phyloP scores from a whole-genome alignment of 1,140 invertebrate species.

The Anoplophora glabripennis region DNA sequence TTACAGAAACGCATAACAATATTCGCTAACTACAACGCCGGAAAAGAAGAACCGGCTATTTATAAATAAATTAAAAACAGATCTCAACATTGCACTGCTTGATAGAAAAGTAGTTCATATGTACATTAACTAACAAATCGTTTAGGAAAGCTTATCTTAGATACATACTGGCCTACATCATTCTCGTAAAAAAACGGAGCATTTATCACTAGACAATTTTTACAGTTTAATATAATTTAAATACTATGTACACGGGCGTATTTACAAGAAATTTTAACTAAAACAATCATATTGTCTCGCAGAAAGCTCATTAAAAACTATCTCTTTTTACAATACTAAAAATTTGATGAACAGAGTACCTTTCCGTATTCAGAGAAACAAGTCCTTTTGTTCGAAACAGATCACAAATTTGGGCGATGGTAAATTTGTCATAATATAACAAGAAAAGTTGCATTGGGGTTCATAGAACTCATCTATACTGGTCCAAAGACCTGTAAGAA shows the following conservation, averaged over 20 bases:
- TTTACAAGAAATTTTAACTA: not conserved
- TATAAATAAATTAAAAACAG: slow-evolving; percentile 26
- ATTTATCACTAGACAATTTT: slow-evolving; percentile 24
- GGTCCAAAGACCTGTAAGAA: too few species aligned
- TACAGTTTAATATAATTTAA: slow-evolving; percentile 17
- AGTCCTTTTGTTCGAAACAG: not conserved
- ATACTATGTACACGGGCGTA: slow-evolving; percentile 22
- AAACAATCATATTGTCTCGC: not conserved
- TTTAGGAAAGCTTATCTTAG: slow-evolving; percentile 2
- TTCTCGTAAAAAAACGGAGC: slow-evolving; percentile 17
- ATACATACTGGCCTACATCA: slow-evolving; percentile 33
- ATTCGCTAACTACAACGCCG: slow-evolving; percentile 9
- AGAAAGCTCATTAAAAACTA: too few species aligned
- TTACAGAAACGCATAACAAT: slow-evolving; percentile 19
- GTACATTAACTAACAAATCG: slow-evolving; percentile 12
- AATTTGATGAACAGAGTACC: not conserved
- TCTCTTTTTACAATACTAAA: not conserved
- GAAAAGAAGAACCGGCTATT: slow-evolving; percentile 14
- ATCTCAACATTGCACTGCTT: slow-evolving; percentile 35
- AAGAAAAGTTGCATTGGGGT: too few species aligned
- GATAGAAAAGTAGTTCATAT: slow-evolving; percentile 5
- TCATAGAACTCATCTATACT: too few species aligned
- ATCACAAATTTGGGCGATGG: not conserved
- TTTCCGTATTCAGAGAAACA: not conserved
- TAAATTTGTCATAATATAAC: too few species aligned